Conservation (phyloP, 2,113 vertebrate species). For the Symphodus melops region DNA sequence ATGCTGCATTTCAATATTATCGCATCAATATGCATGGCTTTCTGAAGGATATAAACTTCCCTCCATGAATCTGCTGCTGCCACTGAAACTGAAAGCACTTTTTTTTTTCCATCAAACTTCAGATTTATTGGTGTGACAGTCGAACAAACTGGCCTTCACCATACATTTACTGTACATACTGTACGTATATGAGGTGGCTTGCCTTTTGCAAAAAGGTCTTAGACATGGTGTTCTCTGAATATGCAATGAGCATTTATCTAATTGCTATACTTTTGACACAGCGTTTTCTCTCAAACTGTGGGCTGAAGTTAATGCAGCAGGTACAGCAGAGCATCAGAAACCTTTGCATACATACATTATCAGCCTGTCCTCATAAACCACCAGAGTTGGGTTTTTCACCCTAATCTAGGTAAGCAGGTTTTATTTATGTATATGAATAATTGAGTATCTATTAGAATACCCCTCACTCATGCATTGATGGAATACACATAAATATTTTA, state of each 20-base stretch:
- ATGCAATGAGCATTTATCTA: conserved; percentile 31
- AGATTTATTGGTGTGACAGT: conserved; percentile 46
- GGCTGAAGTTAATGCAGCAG: conserved; percentile 53
- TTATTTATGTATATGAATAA: conserved; percentile 86
- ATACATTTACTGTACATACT: conserved; percentile 24
- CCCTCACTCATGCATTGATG: conserved; percentile 79
- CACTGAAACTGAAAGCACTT: not conserved
- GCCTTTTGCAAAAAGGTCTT: conserved; percentile 16
- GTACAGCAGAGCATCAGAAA: conserved; percentile 53
- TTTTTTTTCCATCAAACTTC: conserved; percentile 1
- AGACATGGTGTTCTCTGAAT: conserved; percentile 48
- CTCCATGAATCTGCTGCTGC: not conserved
- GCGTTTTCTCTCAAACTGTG: conserved; percentile 14
- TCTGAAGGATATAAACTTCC: not conserved
- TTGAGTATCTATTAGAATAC: conserved; percentile 83
- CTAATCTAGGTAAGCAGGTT: conserved; percentile 79
- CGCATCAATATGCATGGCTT: not conserved
- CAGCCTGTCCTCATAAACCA: conserved; percentile 55
- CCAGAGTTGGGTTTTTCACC: conserved; percentile 59
- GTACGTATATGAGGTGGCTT: conserved; percentile 9
- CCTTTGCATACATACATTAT: conserved; percentile 72
- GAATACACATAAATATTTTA: conserved; percentile 85
- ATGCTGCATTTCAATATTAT: not conserved
- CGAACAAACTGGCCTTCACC: conserved; percentile 40
- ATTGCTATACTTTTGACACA: conserved; percentile 35